These are phyloP conservation scores for Microtus ochrogaster DNA, from an alignment of 2,113 vertebrate species.

Conservation along the genomic window DNA sequence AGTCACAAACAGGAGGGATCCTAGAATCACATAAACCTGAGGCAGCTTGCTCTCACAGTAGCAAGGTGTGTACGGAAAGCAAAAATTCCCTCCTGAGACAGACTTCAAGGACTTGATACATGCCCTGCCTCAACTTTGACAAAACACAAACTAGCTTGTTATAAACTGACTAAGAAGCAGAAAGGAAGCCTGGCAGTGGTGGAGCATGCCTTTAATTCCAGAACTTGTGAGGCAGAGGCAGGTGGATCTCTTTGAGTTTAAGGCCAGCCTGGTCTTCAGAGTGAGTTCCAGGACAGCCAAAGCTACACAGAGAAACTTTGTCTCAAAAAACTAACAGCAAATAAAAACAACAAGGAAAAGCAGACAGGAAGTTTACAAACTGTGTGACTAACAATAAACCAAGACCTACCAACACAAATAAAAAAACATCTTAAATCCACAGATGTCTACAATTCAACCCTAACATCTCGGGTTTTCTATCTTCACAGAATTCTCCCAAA, in stretches of 20 bases:
- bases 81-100: not conserved
- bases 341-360: not conserved
- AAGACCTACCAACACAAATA: not conserved
- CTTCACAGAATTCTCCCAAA: constrained; percentile 93
- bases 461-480: constrained; percentile 63
- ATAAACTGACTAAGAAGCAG: not conserved
- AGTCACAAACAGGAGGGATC: accelerated
- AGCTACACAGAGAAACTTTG: not conserved
- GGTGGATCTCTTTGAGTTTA: not conserved
- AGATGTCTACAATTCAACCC: not conserved
- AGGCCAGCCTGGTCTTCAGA: not conserved
- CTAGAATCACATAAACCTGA: not conserved
- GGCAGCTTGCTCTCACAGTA: not conserved
- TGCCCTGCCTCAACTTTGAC: not conserved
- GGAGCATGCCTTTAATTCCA: no score
- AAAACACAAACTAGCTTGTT: not conserved
- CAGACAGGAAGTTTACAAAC: not conserved
- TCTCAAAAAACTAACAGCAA: not conserved
- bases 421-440: not conserved
- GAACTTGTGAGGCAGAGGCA: not conserved
- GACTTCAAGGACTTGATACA: not conserved
- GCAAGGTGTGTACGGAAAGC: not conserved
- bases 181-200: not conserved
- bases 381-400: not conserved
- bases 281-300: not conserved